phyloP scores from a whole-genome alignment of 2,888 invertebrate genomes.

The Limnephilus auricula region DNA sequence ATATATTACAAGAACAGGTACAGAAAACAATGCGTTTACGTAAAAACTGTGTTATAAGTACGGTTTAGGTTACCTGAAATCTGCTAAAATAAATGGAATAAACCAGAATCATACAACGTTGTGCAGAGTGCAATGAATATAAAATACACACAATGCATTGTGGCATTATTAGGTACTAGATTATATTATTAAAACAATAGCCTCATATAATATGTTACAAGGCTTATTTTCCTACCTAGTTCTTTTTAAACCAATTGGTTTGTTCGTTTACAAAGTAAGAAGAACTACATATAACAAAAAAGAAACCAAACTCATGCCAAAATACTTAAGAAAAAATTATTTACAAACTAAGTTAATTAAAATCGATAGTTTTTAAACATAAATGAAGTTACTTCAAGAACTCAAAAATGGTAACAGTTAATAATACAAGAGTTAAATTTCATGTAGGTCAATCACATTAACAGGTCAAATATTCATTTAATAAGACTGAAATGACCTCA shows the following conservation, averaged over 20 bases:
- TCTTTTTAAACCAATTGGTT: not conserved
- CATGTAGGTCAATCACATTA: not conserved
- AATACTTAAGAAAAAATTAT: not conserved
- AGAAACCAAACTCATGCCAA: not conserved
- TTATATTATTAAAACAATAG: not conserved
- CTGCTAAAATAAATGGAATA: not conserved
- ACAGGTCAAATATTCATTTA: not conserved
- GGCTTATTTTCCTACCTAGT: not conserved
- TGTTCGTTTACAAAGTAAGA: not conserved
- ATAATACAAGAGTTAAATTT: not conserved
- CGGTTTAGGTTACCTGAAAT: not conserved
- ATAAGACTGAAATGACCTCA: not conserved
- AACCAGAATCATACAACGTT: not conserved
- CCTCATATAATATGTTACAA: not conserved
- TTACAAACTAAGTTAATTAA: constrained; percentile 15
- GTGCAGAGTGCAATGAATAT: not conserved
- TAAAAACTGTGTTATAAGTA: not conserved
- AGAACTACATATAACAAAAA: not conserved
- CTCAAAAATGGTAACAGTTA: constrained; percentile 37
- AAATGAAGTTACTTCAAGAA: constrained; percentile 19
- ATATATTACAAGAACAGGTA: not conserved
- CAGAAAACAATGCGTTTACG: not conserved
- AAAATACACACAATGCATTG: not conserved
- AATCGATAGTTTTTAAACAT: constrained; percentile 7
- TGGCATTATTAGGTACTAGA: not conserved